These are phyloP conservation scores for Magallana ariakensis DNA, from an alignment of 1,140 invertebrate genomes.

Conservation along the genomic window DNA sequence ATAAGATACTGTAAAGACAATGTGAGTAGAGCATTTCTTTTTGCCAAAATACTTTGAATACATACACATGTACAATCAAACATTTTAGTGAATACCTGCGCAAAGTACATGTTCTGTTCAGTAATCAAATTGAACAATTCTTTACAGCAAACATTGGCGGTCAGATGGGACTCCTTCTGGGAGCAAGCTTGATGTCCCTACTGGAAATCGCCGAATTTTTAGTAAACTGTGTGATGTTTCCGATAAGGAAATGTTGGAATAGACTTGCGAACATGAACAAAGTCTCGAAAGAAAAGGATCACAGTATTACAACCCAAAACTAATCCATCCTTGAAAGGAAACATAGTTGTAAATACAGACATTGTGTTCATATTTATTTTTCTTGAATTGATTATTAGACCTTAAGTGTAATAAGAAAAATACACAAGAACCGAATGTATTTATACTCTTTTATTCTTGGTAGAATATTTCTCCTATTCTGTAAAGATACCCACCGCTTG, in stretches of 20 bases:
- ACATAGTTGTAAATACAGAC: no score
- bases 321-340: no score
- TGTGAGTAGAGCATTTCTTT: no score
- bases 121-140: not conserved
- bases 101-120: no score
- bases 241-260: not conserved
- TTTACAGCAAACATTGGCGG: slow-evolving; percentile 7
- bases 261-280: not conserved
- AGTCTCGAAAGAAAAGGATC: not conserved
- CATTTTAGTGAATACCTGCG: no score
- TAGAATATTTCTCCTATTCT: slow-evolving; percentile 24
- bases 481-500: not conserved
- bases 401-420: no score
- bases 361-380: no score
- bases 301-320: no score
- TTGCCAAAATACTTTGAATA: no score
- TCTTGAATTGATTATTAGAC: no score
- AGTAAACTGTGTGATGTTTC: not conserved
- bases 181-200: not conserved
- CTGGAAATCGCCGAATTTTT: not conserved
- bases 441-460: not conserved
- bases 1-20: no score
- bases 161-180: slow-evolving; percentile 4
- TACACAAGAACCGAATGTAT: not conserved
- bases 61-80: no score